Evolutionary conservation across 2,797 vertebrate species (phyloP), one percentile per base, ranked within the genome.

Genomic region (Bucorvus abyssinicus): DNA sequence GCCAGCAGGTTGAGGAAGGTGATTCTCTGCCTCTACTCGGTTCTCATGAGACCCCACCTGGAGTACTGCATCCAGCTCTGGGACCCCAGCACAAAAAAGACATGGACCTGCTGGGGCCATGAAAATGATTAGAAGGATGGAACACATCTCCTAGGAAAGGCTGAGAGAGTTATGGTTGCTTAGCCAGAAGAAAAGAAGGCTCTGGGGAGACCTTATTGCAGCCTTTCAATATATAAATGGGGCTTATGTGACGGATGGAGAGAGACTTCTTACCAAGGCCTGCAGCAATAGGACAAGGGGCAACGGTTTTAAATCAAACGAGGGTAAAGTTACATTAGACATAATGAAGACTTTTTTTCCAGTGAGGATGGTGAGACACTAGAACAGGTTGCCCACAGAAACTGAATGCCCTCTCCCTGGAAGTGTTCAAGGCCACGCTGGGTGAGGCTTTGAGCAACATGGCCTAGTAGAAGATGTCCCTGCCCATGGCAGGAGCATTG

Each of bases 401-500:
- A 10, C 0, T 82, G 36, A 47, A 57, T 67, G 40, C 17, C 45
- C 34, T 7, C 50, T 32, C 12, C 53, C 24, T 44, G 27, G 30
- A 20, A 56, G 52, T 9, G 16, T 30, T 67, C 70, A 87, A 64
- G 30, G 32, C 17, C 27, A 82, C 45, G 36, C 0, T 87, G 45
- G 20, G 79, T 2, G 10, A 15, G 10, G 34, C 50, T 87, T 26
- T 60, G 36, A 82, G 49, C 16, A 89, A 52, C 10, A 24, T n/a
- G 23, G 3, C 38, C 44, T 59, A 55, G 23, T 8, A 21, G 9
- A 59, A 74, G 11, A 10, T n/a, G 38, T 38, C 16, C 11, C 69
- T 36, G 14, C 32, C 20, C 20, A 15, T 0, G 1, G 70, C 30
- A 81, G 45, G 8, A 9, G 7, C 6, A 4, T 0, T 57, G 57